These are phyloP conservation scores for Tragelaphus strepsiceros DNA, from an alignment of 2,113 vertebrate genomes.

Conservation along the genomic window DNA sequence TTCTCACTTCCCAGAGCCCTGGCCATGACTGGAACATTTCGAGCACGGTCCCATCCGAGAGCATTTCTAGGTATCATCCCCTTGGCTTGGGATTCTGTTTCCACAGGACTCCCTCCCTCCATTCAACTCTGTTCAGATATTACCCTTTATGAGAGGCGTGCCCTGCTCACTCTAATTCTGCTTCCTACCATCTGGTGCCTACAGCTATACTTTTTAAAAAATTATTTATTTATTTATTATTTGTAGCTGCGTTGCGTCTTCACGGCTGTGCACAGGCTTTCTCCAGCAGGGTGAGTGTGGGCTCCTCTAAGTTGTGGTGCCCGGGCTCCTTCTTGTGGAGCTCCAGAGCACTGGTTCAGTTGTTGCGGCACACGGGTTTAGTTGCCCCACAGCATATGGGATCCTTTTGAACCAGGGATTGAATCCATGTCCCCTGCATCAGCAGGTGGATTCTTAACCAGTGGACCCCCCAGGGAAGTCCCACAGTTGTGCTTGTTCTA, in stretches of 20 bases:
- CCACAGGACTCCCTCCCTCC: not conserved
- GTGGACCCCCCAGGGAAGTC: not conserved
- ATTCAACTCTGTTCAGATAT: too few relatives aligned
- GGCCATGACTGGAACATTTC: not conserved
- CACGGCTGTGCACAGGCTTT: accelerated
- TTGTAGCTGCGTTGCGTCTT: not conserved
- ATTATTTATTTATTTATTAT: not conserved
- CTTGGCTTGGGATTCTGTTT: not conserved
- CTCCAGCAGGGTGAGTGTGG: not conserved
- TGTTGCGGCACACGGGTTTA: not conserved
- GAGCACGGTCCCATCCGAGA: not conserved
- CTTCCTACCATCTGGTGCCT: not conserved
- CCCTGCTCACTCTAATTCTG: not conserved
- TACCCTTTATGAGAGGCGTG: not conserved
- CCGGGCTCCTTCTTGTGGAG: not conserved
- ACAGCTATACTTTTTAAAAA: not conserved
- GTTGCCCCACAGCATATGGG: not conserved
- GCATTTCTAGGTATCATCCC: not conserved
- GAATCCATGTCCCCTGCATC: not conserved
- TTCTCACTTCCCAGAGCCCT: not conserved
- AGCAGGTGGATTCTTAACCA: not conserved
- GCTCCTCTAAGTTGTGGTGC: not conserved
- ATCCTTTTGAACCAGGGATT: not conserved
- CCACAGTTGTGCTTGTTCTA: not conserved
- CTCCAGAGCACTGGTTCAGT: not conserved